Conservation (phyloP, 2,113 vertebrate species). For the Trematocara nigrifrons region DNA sequence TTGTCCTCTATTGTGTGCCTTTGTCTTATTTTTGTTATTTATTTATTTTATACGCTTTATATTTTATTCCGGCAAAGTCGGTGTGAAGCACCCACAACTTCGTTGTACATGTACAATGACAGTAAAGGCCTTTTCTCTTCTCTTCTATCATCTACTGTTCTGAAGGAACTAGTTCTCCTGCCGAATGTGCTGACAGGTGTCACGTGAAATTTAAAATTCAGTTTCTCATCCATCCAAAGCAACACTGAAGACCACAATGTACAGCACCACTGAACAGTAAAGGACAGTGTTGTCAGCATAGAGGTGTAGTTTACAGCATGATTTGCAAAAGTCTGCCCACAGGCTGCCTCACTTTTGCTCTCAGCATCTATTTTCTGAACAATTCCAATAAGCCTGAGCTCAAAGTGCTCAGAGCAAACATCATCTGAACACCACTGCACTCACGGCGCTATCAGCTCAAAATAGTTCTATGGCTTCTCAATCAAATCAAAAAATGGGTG, state of each 20-base stretch:
- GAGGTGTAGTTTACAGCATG: background rate
- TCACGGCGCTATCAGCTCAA: background rate
- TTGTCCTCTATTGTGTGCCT: background rate
- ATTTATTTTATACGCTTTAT: background rate
- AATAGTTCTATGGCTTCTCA: background rate
- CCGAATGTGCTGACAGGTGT: background rate
- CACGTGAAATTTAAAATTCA: background rate
- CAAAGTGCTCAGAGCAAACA: background rate
- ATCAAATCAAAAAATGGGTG: background rate
- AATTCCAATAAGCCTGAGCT: background rate
- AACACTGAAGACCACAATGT: background rate
- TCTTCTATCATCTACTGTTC: background rate
- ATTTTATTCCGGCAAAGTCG: background rate
- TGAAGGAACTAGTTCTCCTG: background rate
- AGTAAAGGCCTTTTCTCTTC: background rate
- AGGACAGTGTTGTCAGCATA: background rate
- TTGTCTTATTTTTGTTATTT: background rate
- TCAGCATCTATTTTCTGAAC: background rate
- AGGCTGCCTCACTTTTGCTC: background rate
- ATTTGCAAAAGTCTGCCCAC: background rate
- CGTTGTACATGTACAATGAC: background rate
- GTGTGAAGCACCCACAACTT: background rate
- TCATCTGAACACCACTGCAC: background rate
- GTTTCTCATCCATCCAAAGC: background rate
- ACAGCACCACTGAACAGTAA: background rate